phyloP scores from a whole-genome alignment of 2,797 vertebrate species.

The Salarias fasciatus region DNA sequence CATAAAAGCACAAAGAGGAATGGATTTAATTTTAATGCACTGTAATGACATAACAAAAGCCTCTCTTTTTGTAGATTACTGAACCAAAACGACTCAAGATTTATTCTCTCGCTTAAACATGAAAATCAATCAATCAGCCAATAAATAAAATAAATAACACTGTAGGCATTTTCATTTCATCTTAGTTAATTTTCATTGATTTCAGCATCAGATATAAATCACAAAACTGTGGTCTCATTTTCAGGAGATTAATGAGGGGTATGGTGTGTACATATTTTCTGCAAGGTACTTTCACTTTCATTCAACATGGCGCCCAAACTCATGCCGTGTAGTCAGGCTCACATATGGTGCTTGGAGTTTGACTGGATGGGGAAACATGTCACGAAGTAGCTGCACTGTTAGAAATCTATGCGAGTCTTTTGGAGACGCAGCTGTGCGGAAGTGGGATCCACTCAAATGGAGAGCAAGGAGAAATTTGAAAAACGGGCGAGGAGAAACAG shows the following conservation, averaged over 20 bases:
- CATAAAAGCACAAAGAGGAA: too few relatives aligned
- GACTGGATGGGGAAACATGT: slow-evolving; percentile 60
- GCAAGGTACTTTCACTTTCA: slow-evolving; percentile 26
- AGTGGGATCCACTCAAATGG: slow-evolving; percentile 49
- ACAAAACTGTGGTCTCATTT: not conserved
- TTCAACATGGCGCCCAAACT: slow-evolving; percentile 28
- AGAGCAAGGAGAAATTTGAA: slow-evolving; percentile 50
- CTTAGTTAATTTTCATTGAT: too few relatives aligned
- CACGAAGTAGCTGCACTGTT: slow-evolving; percentile 44
- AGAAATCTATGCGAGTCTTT: slow-evolving; percentile 49
- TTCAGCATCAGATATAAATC: too few relatives aligned
- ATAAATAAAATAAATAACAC: too few relatives aligned
- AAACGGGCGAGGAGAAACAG: slow-evolving; percentile 72
- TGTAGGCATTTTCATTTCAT: too few relatives aligned
- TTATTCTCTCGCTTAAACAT: too few relatives aligned
- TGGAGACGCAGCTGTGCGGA: slow-evolving; percentile 71
- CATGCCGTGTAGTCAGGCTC: slow-evolving; percentile 22
- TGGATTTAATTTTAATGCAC: too few relatives aligned
- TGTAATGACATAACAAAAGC: too few relatives aligned
- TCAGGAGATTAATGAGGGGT: not conserved
- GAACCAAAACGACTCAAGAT: too few relatives aligned
- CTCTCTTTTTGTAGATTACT: too few relatives aligned
- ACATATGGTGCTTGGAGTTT: slow-evolving; percentile 53
- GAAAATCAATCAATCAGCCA: too few relatives aligned
- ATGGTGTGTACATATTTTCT: slow-evolving; percentile 3